phyloP scores from a whole-genome alignment of 2,797 vertebrate genomes.

The Enteromius trimaculatus region DNA sequence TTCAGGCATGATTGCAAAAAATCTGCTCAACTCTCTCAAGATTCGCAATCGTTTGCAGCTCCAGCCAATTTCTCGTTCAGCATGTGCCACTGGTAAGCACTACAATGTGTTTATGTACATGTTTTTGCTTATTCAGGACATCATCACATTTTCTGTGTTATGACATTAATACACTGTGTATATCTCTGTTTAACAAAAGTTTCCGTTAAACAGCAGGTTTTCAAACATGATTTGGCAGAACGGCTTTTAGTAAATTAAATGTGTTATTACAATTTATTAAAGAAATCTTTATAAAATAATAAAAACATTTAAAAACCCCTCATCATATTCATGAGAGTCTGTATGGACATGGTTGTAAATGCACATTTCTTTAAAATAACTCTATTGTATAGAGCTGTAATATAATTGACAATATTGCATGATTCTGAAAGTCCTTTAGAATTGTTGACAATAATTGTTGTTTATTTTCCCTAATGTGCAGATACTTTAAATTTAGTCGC shows the following conservation, averaged over 20 bases:
- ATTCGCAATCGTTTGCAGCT: slow-evolving; percentile 70
- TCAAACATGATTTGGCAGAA: background rate
- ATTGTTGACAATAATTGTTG: background rate
- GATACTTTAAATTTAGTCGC: background rate
- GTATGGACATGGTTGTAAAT: background rate
- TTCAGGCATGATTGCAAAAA: slow-evolving; percentile 70
- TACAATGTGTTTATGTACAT: background rate
- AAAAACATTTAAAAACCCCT: background rate
- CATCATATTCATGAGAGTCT: background rate
- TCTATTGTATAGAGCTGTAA: background rate
- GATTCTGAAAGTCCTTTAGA: slow-evolving; percentile 2
- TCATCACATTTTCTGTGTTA: background rate
- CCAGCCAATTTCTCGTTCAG: slow-evolving; percentile 68
- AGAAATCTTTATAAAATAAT: background rate
- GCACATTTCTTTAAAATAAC: background rate
- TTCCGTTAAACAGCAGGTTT: background rate
- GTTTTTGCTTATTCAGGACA: background rate
- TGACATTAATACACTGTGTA: background rate
- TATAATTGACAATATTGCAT: background rate
- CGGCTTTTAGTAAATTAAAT: background rate
- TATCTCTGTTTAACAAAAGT: background rate
- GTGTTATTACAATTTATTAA: background rate
- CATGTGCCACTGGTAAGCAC: slow-evolving; percentile 70
- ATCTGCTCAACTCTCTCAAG: slow-evolving; percentile 71
- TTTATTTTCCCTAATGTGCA: slow-evolving; percentile 16